Conservation (phyloP, 2,888 invertebrate genomes). For the Lucinisca nassula region DNA sequence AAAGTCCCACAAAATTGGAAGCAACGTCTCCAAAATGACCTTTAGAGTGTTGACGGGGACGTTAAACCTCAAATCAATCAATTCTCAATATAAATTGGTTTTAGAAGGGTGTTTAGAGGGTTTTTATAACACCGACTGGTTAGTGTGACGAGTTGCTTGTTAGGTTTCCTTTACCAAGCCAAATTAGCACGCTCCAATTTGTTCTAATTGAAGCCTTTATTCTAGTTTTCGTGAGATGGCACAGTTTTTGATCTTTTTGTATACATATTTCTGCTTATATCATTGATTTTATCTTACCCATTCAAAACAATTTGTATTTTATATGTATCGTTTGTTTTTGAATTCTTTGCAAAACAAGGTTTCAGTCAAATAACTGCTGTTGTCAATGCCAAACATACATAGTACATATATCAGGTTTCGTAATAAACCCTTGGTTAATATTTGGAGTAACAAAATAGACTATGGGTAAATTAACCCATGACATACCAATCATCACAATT, state of each 20-base stretch:
- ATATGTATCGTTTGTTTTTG: background rate
- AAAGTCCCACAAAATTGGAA: too few species aligned
- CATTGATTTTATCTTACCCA: background rate
- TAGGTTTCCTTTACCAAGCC: background rate
- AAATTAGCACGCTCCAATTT: background rate
- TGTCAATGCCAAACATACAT: background rate
- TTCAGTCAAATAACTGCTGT: background rate
- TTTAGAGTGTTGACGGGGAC: too few species aligned
- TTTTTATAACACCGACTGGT: background rate
- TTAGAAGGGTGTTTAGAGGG: background rate
- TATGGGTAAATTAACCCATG: too few species aligned
- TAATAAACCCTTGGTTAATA: too few species aligned
- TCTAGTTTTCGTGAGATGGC: background rate
- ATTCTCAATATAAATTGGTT: background rate
- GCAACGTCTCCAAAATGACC: too few species aligned
- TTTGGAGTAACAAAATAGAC: too few species aligned
- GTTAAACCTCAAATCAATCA: too few species aligned
- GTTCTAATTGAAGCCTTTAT: background rate
- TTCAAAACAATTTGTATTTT: background rate
- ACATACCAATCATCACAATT: too few species aligned
- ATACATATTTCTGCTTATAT: background rate
- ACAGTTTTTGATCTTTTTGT: background rate
- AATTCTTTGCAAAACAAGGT: background rate
- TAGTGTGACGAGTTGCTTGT: background rate
- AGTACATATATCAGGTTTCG: background rate